phyloP scores from a whole-genome alignment of 2,888 invertebrate species.

The Ichneumon xanthorius region DNA sequence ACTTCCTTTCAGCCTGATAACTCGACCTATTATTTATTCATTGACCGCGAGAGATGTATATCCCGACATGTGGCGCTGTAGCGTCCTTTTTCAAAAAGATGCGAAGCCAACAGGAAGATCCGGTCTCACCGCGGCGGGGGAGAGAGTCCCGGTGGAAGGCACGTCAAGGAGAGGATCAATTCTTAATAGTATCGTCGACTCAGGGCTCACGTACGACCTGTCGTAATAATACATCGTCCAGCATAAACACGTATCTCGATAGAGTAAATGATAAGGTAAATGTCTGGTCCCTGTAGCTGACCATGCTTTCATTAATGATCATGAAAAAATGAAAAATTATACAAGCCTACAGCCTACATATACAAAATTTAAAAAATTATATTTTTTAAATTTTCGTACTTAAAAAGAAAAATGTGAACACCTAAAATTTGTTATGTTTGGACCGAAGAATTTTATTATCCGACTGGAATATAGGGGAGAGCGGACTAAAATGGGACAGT shows the following conservation, averaged over 20 bases:
- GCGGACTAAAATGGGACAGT: too few species aligned
- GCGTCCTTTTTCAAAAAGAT: constrained; percentile 18
- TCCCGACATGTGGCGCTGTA: constrained; percentile 26
- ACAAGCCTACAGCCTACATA: too few species aligned
- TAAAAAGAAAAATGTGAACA: too few species aligned
- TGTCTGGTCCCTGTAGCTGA: neutral
- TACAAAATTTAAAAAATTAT: too few species aligned
- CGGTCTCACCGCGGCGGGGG: constrained; percentile 10
- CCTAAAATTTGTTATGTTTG: too few species aligned
- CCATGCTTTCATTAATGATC: neutral
- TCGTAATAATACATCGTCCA: constrained; percentile 8
- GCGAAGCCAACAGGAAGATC: constrained; percentile 35
- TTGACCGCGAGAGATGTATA: constrained; percentile 39
- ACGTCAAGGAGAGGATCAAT: constrained; percentile 14
- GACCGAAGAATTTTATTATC: too few species aligned
- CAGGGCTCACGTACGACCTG: constrained; percentile 14
- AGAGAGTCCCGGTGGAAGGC: constrained; percentile 23
- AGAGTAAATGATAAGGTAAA: neutral
- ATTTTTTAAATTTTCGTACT: neutral
- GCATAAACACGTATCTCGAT: constrained; percentile 9
- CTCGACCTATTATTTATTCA: constrained; percentile 47
- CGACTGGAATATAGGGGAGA: too few species aligned
- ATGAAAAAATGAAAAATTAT: neutral
- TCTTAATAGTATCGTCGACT: constrained; percentile 25
- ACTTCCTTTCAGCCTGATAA: constrained; percentile 54